Percentiles rank a stretch among this genome's conserved stretches.
phyloP scores from a whole-genome alignment of 2,797 vertebrate genomes.

The Sebastolobus altivelis region DNA sequence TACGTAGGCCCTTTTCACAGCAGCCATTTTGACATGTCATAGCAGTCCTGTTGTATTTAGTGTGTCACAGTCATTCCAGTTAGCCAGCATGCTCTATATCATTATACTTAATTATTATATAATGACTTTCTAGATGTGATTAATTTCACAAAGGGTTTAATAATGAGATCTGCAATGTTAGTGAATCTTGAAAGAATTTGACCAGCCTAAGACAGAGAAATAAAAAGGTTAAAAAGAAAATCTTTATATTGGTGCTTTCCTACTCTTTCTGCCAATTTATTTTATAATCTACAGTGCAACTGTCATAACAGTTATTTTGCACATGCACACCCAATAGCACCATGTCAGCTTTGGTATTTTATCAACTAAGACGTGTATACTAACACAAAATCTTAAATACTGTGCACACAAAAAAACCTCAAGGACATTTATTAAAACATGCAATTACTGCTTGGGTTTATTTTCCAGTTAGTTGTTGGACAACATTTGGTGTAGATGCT shows the following conservation, averaged over 20 bases:
- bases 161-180: not conserved
- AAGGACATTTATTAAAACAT: conserved; percentile 1
- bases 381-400: not conserved
- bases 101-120: not conserved
- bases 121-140: not conserved
- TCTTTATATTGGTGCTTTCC: not conserved
- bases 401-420: not conserved
- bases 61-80: too few species aligned
- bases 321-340: not conserved
- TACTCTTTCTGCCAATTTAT: not conserved
- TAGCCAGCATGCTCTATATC: too few species aligned
- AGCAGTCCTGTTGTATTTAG: too few species aligned
- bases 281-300: not conserved
- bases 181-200: not conserved
- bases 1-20: not conserved
- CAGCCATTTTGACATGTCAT: too few species aligned
- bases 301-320: not conserved
- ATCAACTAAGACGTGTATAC: not conserved
- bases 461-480: conserved; percentile 14
- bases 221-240: not conserved
- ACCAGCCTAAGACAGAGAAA: not conserved
- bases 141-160: not conserved
- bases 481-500: conserved; percentile 8
- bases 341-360: not conserved
- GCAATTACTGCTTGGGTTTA: conserved; percentile 25